Conservation (phyloP, 2,797 vertebrate genomes). For the Podargus strigoides region DNA sequence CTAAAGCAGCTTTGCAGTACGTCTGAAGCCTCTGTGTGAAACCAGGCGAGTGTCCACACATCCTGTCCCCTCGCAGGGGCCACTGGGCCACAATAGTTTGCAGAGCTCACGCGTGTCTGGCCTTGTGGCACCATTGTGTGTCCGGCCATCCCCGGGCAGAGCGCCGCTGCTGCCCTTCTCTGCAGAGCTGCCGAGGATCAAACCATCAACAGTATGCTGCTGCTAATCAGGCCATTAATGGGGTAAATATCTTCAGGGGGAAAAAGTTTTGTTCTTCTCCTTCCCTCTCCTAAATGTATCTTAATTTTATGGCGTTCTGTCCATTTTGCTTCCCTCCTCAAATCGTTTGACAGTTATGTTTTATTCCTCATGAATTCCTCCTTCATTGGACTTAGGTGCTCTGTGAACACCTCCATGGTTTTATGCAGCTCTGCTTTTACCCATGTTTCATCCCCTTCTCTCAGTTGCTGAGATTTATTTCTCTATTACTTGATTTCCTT, state of each 20-base stretch:
- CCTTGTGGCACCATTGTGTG: accelerated
- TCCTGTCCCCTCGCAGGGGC: background rate
- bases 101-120: accelerated
- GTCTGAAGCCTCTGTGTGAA: background rate
- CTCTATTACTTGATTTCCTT: background rate
- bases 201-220: accelerated
- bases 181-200: background rate
- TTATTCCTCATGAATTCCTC: accelerated
- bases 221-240: background rate
- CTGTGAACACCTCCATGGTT: background rate
- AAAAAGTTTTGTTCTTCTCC: background rate
- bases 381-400: accelerated
- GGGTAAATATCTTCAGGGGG: background rate
- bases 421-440: background rate
- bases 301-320: background rate
- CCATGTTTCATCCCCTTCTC: background rate
- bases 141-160: accelerated
- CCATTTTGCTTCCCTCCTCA: background rate
- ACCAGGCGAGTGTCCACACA: background rate
- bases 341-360: background rate
- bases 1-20: background rate
- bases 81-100: accelerated
- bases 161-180: background rate
- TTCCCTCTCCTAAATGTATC: background rate
- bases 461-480: background rate